Evolutionary conservation across 2,888 invertebrate species (phyloP).

Genomic region (Netelia melanura): DNA sequence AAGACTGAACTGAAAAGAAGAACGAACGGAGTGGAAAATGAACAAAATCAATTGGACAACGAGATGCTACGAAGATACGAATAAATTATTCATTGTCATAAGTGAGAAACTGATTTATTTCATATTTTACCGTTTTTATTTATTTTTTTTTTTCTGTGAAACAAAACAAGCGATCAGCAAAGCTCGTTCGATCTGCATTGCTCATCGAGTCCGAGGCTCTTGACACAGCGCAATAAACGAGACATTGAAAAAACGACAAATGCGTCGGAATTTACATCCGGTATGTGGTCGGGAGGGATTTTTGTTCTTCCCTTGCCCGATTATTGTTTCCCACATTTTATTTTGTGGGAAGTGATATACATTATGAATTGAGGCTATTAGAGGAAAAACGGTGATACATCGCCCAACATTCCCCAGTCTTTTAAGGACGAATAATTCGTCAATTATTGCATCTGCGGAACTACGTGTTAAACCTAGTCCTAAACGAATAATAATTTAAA

Average conservation of each 20-base stretch:
- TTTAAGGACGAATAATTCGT: constrained; percentile 8
- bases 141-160: neutral
- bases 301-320: neutral
- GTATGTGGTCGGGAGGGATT: neutral
- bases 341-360: neutral
- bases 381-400: neutral
- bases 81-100: constrained; percentile 72
- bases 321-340: neutral
- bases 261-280: neutral
- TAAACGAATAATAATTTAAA: constrained; percentile 58
- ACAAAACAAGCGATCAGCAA: neutral
- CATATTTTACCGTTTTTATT: constrained; percentile 27
- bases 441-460: constrained; percentile 50
- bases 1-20: constrained; percentile 67
- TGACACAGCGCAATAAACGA: neutral
- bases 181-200: neutral
- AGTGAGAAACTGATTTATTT: constrained; percentile 66
- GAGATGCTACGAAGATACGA: constrained; percentile 53
- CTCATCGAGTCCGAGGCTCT: neutral
- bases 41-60: constrained; percentile 57
- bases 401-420: neutral
- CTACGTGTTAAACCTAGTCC: constrained; percentile 29
- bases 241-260: neutral
- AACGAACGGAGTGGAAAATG: constrained; percentile 35
- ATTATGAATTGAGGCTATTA: neutral